phyloP scores from a whole-genome alignment of 2,888 invertebrate species.

The Drosophila nigritarsus region DNA sequence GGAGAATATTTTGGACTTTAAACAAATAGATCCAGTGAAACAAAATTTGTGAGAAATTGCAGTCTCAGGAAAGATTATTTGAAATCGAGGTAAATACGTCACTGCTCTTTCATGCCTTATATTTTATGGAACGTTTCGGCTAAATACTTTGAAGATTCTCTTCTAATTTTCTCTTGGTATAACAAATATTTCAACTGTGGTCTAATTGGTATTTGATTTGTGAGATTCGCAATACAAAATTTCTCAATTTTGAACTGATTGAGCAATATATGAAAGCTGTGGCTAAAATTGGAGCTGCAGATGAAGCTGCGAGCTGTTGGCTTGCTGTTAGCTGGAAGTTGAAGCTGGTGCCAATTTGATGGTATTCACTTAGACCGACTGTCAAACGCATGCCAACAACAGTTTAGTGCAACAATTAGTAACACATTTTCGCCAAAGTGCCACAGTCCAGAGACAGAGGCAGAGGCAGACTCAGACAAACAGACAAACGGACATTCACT shows the following conservation, averaged over 20 bases:
- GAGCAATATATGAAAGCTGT: neutral
- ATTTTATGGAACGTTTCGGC: neutral
- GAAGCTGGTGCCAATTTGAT: constrained; percentile 60
- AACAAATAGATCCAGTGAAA: neutral
- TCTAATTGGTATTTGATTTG: neutral
- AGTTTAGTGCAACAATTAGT: constrained; percentile 79
- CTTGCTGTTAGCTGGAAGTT: constrained; percentile 1
- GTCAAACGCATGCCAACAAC: constrained; percentile 81
- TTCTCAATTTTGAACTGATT: neutral
- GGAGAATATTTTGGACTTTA: neutral
- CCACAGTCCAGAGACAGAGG: constrained; percentile 42
- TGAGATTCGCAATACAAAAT: neutral
- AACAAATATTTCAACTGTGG: neutral
- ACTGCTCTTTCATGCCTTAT: neutral
- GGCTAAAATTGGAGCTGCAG: neutral
- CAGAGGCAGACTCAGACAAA: neutral
- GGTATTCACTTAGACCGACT: constrained; percentile 66
- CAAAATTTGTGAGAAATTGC: neutral
- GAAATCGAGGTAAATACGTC: neutral
- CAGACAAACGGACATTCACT: constrained; percentile 21
- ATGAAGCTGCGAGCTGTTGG: neutral
- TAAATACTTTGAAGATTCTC: neutral
- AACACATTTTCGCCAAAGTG: constrained; percentile 77
- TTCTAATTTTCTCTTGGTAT: neutral
- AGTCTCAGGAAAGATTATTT: neutral